These are phyloP conservation scores for Spilosoma lubricipeda DNA, from an alignment of 2,888 invertebrate genomes.

Conservation along the genomic window DNA sequence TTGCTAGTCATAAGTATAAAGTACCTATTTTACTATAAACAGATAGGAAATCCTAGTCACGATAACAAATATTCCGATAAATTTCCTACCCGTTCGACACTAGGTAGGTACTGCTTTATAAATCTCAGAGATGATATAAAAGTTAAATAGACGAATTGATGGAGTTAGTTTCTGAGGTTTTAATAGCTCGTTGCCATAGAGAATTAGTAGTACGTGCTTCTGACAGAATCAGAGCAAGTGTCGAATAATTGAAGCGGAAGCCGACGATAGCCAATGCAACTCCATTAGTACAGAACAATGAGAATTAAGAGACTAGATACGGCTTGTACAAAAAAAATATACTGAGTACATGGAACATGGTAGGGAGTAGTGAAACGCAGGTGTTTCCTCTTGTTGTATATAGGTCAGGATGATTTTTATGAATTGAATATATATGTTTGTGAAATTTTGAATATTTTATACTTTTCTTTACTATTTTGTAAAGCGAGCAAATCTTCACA, in stretches of 20 bases:
- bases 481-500: not conserved
- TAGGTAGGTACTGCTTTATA: not conserved
- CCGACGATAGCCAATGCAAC: slow-evolving; percentile 65
- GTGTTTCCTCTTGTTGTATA: too few species aligned
- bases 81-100: not conserved
- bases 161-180: not conserved
- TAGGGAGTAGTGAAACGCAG: too few species aligned
- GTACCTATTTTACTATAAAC: too few species aligned
- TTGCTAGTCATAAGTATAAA: too few species aligned
- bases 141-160: not conserved
- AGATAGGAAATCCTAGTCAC: not conserved
- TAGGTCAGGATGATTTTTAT: too few species aligned
- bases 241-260: slow-evolving; percentile 71
- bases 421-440: too few species aligned
- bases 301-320: slow-evolving; percentile 38
- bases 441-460: too few species aligned
- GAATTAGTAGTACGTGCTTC: slow-evolving; percentile 13
- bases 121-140: not conserved
- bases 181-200: not conserved
- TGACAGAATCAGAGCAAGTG: slow-evolving; percentile 47
- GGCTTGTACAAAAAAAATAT: not conserved
- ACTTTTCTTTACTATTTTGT: too few species aligned
- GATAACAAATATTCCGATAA: not conserved
- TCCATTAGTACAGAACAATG: slow-evolving; percentile 62
- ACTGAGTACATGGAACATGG: not conserved